Conservation (phyloP, 2,888 invertebrate species). For the Drosophila anomelani region DNA sequence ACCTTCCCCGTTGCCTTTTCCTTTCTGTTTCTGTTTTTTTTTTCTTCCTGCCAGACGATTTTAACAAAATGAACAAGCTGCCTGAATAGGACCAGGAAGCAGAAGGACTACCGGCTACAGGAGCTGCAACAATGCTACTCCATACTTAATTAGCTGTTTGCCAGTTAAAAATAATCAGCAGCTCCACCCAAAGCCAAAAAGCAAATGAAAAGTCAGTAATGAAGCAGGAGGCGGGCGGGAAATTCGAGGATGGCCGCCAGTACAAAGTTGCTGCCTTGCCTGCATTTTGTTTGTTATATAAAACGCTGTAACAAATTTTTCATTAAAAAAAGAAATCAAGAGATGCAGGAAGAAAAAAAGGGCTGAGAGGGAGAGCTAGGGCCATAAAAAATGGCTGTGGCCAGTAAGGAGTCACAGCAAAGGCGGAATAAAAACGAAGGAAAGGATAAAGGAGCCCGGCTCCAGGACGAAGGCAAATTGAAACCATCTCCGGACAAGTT, state of each 20-base stretch:
- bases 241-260: constrained; percentile 6
- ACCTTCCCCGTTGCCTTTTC: constrained; percentile 23
- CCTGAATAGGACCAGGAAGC: neutral
- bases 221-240: constrained; percentile 45
- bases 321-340: constrained; percentile 80
- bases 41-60: constrained; percentile 31
- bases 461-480: constrained; percentile 24
- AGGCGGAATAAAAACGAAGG: constrained; percentile 31
- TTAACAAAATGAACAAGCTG: constrained; percentile 51
- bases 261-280: constrained; percentile 65
- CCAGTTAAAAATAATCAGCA: constrained; percentile 79
- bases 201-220: constrained; percentile 76
- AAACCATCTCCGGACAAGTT: constrained; percentile 25
- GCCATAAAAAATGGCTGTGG: constrained; percentile 72
- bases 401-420: constrained; percentile 57
- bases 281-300: constrained; percentile 76
- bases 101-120: constrained; percentile 30
- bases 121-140: constrained; percentile 66
- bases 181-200: constrained; percentile 64
- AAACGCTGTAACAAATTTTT: constrained; percentile 78
- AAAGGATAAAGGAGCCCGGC: constrained; percentile 35
- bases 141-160: constrained; percentile 81
- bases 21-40: neutral
- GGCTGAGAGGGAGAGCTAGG: constrained; percentile 16
- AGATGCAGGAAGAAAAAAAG: constrained; percentile 49